A percentile compares a stretch with the other conserved stretches of the same genome.
Conservation (phyloP, 2,797 vertebrate genomes). For the Percopsis omiscomaycus region DNA sequence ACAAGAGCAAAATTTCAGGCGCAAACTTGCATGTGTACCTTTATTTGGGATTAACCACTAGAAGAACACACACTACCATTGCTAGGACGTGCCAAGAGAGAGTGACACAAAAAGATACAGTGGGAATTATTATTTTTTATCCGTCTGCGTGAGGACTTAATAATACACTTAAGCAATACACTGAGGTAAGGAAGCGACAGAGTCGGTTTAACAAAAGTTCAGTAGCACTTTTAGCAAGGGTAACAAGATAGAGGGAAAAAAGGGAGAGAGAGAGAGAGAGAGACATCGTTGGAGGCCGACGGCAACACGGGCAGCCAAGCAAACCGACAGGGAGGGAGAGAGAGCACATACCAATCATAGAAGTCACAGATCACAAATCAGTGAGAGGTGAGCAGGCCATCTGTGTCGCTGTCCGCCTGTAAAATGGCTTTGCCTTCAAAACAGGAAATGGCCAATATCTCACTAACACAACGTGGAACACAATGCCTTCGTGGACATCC, state of each 20-base stretch:
- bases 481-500: slow-evolving; percentile 21
- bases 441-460: slow-evolving; percentile 68
- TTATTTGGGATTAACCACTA: too few species aligned
- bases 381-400: slow-evolving; percentile 55
- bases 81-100: too few species aligned
- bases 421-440: slow-evolving; percentile 50
- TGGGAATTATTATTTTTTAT: too few species aligned
- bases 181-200: too few species aligned
- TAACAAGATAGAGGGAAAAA: slow-evolving; percentile 24
- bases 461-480: slow-evolving; percentile 45
- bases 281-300: neutral
- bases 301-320: slow-evolving; percentile 15
- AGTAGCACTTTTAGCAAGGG: too few species aligned
- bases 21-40: too few species aligned
- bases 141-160: too few species aligned
- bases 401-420: slow-evolving; percentile 48
- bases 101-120: too few species aligned
- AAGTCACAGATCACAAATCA: slow-evolving; percentile 59
- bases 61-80: too few species aligned
- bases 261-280: slow-evolving; percentile 21
- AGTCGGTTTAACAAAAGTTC: too few species aligned
- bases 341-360: slow-evolving; percentile 63
- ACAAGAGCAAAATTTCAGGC: too few species aligned
- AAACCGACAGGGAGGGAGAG: slow-evolving; percentile 5
- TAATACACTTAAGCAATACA: too few species aligned